Evolutionary conservation across 1,140 invertebrate species (phyloP).

Genomic region (Zaprionus ghesquierei): DNA sequence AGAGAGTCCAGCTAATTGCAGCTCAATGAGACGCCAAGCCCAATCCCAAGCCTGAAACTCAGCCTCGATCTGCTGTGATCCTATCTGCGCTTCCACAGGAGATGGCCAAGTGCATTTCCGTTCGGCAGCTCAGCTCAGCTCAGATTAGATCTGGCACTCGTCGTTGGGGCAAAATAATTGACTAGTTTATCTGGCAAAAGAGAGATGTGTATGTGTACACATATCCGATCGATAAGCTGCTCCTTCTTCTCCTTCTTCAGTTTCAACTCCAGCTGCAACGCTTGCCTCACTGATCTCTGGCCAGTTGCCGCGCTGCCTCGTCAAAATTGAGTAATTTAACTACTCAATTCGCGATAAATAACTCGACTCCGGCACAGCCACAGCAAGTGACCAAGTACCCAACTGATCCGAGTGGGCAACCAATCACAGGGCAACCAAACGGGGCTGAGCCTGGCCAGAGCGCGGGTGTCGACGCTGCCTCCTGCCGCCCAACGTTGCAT

Average conservation of each 20-base stretch:
- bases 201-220: slow-evolving; percentile 51
- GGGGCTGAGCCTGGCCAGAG: slow-evolving; percentile 24
- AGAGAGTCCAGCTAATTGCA: slow-evolving; percentile 62
- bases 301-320: slow-evolving; percentile 25
- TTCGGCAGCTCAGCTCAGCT: slow-evolving; percentile 17
- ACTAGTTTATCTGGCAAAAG: slow-evolving; percentile 42
- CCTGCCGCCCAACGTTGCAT: neutral
- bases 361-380: slow-evolving; percentile 49
- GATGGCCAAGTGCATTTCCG: slow-evolving; percentile 44
- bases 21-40: slow-evolving; percentile 28
- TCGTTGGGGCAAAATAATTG: slow-evolving; percentile 50
- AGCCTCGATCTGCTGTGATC: neutral
- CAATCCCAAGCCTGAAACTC: slow-evolving; percentile 12
- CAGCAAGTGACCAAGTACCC: slow-evolving; percentile 33
- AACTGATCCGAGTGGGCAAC: slow-evolving; percentile 10
- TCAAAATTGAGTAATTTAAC: slow-evolving; percentile 80
- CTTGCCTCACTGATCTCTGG: slow-evolving; percentile 2
- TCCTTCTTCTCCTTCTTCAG: neutral
- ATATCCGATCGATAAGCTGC: slow-evolving; percentile 48
- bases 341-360: slow-evolving; percentile 80
- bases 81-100: slow-evolving; percentile 2
- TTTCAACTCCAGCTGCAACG: neutral
- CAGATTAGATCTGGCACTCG: slow-evolving; percentile 44
- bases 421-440: neutral
- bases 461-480: slow-evolving; percentile 49